Conservation (phyloP, 1,140 invertebrate genomes). For the Sitobion miscanthi region DNA sequence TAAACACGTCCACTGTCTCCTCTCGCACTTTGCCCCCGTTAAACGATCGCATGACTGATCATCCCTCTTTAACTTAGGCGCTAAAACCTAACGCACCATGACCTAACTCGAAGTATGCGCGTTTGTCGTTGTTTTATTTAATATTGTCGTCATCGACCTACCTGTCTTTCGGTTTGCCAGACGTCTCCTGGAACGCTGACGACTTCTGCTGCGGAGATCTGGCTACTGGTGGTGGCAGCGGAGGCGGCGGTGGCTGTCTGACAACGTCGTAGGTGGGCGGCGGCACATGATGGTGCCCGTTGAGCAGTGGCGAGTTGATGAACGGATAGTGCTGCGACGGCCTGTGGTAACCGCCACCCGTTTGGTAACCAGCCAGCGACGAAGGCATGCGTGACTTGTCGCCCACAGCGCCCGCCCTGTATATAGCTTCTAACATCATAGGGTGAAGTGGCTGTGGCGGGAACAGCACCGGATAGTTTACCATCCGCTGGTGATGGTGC, state of each 20-base stretch:
- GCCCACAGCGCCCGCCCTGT: constrained; percentile 67
- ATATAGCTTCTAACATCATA: constrained; percentile 75
- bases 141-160: constrained; percentile 55
- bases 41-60: background rate
- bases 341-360: constrained; percentile 37
- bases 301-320: constrained; percentile 63
- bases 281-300: constrained; percentile 62
- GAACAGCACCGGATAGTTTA: constrained; percentile 65
- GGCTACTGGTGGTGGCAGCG: constrained; percentile 61
- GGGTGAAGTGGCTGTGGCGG: constrained; percentile 71
- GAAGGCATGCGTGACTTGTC: constrained; percentile 65
- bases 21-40: background rate
- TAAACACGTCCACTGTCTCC: no score
- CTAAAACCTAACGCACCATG: no score
- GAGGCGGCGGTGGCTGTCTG: constrained; percentile 60
- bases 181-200: constrained; percentile 62
- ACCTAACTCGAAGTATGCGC: background rate
- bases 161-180: constrained; percentile 64
- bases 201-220: constrained; percentile 24
- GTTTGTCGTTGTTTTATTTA: background rate
- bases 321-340: background rate
- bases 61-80: no score
- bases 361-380: constrained; percentile 61
- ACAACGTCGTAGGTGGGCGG: constrained; percentile 64
- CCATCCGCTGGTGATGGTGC: constrained; percentile 62